Percentiles rank a stretch among this genome's conserved stretches.
These are phyloP conservation scores for Stenichneumon culpator DNA, from an alignment of 2,888 invertebrate species.

Conservation along the genomic window DNA sequence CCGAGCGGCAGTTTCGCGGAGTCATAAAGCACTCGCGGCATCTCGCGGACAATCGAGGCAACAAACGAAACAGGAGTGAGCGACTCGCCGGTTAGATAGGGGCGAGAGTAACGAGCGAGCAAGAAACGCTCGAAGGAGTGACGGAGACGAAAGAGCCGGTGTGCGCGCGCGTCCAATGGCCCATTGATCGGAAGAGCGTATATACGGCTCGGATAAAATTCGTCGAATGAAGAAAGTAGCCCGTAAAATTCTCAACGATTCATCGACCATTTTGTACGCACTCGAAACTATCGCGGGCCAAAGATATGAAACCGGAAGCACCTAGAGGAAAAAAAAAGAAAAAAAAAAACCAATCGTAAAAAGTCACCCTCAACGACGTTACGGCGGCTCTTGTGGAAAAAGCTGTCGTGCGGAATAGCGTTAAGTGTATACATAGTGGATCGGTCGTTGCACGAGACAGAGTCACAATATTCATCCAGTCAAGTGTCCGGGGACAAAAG, in stretches of 20 bases:
- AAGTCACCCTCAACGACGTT: not conserved
- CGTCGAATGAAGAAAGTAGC: slow-evolving; percentile 67
- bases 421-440: not conserved
- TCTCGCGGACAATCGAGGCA: slow-evolving; percentile 77
- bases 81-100: slow-evolving; percentile 9
- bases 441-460: not conserved
- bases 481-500: slow-evolving; percentile 51
- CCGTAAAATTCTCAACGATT: slow-evolving; percentile 53
- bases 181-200: slow-evolving; percentile 83
- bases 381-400: not conserved
- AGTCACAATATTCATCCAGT: not conserved
- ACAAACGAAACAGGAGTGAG: slow-evolving; percentile 70
- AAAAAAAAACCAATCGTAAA: not conserved
- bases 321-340: not conserved
- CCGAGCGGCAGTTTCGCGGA: slow-evolving; percentile 77
- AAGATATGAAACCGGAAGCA: not conserved
- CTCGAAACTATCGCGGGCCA: not conserved
- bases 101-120: slow-evolving; percentile 57
- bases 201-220: slow-evolving; percentile 74
- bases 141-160: slow-evolving; percentile 71
- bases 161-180: slow-evolving; percentile 81
- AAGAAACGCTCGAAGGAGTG: slow-evolving; percentile 40
- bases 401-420: not conserved
- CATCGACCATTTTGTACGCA: not conserved
- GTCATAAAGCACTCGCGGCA: slow-evolving; percentile 82